Evolutionary conservation across 1,140 invertebrate genomes (phyloP), one percentile per base, ranked within the genome.

Genomic region (Musca domestica): DNA sequence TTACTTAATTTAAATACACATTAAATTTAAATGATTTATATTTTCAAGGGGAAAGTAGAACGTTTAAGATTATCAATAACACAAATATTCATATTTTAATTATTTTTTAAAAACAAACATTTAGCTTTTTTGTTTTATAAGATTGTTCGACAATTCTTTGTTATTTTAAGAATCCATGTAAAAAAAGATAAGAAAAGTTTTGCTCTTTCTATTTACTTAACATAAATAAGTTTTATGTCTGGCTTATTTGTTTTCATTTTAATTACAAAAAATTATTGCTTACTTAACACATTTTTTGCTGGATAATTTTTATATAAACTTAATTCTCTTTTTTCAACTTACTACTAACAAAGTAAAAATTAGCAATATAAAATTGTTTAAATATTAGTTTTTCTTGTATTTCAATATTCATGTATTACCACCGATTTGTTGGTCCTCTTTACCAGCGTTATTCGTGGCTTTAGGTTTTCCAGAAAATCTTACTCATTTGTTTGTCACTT

Each of bases 361-460:
- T 51, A 20, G 7, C 20, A 19, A 41, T 30, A 58, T 30, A 30
- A 54, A 54, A 23, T 3, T 58, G 56, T 61, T 56, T n/a, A n/a
- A 41, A 12, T 12, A 41, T 41, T 41, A 9, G 10, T 30, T 30
- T 19, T 61, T 20, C 30, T 17, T 30, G n/a, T 58, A 17, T 30
- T 58, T 54, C 30, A 22, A 30, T 58, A 58, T 41, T 61, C 2
- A 61, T 41, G 30, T 61, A 61, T 61, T 61, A 20, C 56, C 30
- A 61, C 56, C 56, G 56, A 61, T 61, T 61, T 61, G 17, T 61
- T 61, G 56, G 56, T 61, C 56, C 56, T 61, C 56, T 61, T 61
- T 41, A 61, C 56, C 56, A 61, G 56, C 56, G 20, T 3, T 61
- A 61, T 9, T 61, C 34, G 56, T 61, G 56, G 56, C 34, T 61